Evolutionary conservation across 2,113 vertebrate genomes (phyloP).

Genomic region (Rhynchomys soricoides): DNA sequence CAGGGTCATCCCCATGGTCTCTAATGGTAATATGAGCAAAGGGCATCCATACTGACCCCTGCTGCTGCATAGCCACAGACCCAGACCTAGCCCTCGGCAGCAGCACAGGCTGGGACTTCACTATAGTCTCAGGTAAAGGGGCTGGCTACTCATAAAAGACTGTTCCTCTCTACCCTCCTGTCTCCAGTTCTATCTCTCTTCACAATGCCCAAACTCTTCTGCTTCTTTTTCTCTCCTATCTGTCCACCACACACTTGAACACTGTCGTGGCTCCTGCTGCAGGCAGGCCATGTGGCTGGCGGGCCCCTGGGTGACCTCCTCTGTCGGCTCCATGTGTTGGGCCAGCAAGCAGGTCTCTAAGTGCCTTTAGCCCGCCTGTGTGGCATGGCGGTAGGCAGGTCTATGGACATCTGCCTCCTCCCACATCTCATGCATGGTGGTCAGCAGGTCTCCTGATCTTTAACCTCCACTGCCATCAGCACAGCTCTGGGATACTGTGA

Average conservation of each 20-base stretch:
- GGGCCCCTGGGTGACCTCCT: neutral
- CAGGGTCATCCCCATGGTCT: neutral
- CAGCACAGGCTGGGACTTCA: neutral
- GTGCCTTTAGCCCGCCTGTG: neutral
- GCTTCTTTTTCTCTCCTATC: too few relatives aligned
- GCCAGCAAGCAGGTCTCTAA: neutral
- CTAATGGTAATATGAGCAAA: neutral
- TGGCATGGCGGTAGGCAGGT: neutral
- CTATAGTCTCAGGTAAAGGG: too few relatives aligned
- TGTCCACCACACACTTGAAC: too few relatives aligned
- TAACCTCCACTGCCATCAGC: neutral
- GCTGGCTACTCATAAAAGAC: too few relatives aligned
- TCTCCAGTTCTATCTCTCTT: too few relatives aligned
- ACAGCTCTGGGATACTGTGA: neutral
- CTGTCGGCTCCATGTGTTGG: neutral
- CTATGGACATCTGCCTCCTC: neutral
- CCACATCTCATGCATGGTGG: too few relatives aligned
- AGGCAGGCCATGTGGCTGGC: too few relatives aligned
- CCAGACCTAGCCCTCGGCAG: neutral
- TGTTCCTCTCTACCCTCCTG: too few relatives aligned
- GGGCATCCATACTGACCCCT: neutral
- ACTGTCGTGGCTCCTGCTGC: too few relatives aligned
- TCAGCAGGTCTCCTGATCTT: neutral
- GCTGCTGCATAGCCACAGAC: neutral
- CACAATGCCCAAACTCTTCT: too few relatives aligned